Base-by-base conservation (phyloP, 2,113 vertebrate species). In the Sander vitreus region DNA sequence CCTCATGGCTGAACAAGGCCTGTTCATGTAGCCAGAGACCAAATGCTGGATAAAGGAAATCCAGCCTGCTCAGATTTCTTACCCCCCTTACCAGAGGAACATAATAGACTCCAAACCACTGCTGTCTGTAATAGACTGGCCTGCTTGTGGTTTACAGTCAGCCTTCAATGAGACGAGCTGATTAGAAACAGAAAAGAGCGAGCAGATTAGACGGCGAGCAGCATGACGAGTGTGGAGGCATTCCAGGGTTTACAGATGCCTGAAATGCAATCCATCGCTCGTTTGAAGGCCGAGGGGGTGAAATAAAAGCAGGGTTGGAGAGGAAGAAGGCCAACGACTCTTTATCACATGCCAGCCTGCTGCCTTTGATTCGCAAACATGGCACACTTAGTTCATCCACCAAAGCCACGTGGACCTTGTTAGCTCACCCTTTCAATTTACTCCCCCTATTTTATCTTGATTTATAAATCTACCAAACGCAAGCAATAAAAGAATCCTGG, bases 291-390 rank as follows among this genome's bases (percentile, higher is more conserved):
- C 65, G 63, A 63, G 62, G 76, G 72, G 79, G 51, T 60, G 71
- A 53, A 88, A 80, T 27, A 47, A 79, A 83, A 83, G 85, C 64
- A 55, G 27, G 25, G 53, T 45, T 77, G 25, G 72, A 72, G 19
- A n/a, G 23, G 51, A 54, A 76, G 54, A 25, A 63, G 80, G 84
- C 79, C 54, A 36, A 39, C 6, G 0, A 21, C 67, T 81, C 89
- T 94, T 94, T 68, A 94, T 95, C 94, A 88, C 5, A 6, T 94
- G 95, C 95, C 95, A 95, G 89, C 73, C 71, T 79, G 50, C 51
- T 84, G 87, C 85, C 87, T 93, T 93, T 93, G 90, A 93, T 92
- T 91, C 60, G 30, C 47, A 81, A 72, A 77, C 63, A 64, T 74
- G 55, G 83, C 73, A 68, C 36, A 30, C 89, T 91, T 85, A 90